Evolutionary conservation across 2,113 vertebrate species (phyloP).

Genomic region (Varanus komodoensis): DNA sequence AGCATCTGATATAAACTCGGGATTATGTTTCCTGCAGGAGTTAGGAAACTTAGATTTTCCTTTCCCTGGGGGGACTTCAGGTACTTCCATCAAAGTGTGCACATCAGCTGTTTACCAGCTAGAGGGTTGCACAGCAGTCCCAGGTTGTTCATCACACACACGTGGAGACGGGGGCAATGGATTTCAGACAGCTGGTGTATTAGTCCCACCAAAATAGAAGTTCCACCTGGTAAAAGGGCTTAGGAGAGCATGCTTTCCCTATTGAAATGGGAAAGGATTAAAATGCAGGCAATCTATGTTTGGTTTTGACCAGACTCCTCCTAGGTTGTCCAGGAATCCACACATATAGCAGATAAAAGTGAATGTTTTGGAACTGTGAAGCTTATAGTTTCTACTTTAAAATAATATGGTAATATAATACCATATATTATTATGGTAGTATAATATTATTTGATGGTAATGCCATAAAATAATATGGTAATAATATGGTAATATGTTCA

Average conservation of each 20-base stretch:
- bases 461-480: no score
- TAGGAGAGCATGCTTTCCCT: neutral
- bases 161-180: neutral
- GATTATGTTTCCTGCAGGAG: slow-evolving; percentile 77
- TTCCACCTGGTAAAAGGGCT: neutral
- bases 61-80: slow-evolving; percentile 47
- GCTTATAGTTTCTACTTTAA: neutral
- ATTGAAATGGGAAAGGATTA: neutral
- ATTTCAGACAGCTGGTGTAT: neutral
- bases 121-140: slow-evolving; percentile 10
- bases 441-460: no score
- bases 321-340: neutral
- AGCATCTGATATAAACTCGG: slow-evolving; percentile 78
- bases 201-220: neutral
- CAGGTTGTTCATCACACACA: neutral
- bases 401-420: no score
- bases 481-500: no score
- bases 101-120: slow-evolving; percentile 5
- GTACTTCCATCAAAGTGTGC: slow-evolving; percentile 43
- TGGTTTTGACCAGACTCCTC: neutral
- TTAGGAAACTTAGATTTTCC: slow-evolving; percentile 62
- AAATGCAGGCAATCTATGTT: neutral
- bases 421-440: no score
- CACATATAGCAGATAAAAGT: neutral
- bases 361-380: neutral